Conservation (phyloP, 2,888 invertebrate genomes). For the Tetramorium bicarinatum region DNA sequence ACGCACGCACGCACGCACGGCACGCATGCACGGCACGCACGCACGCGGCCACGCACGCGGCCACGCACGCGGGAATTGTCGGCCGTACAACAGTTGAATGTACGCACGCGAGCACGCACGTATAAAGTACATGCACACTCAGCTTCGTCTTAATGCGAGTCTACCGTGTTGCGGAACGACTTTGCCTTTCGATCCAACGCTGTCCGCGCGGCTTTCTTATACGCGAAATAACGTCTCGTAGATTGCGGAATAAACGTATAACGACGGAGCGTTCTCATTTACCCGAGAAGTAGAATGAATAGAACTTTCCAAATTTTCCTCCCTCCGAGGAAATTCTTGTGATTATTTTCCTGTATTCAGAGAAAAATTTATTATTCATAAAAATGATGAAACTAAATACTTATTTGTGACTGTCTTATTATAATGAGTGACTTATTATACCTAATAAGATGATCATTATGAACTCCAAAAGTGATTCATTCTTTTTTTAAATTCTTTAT, state of each 20-base stretch:
- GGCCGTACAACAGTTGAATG: constrained; percentile 1
- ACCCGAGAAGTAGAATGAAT: not conserved
- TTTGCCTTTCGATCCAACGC: constrained; percentile 28
- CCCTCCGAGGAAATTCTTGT: not conserved
- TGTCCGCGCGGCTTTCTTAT: constrained; percentile 5
- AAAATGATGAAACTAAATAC: not conserved
- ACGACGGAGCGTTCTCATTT: not conserved
- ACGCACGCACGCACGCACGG: constrained; percentile 65
- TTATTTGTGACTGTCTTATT: too few species aligned
- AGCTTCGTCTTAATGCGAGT: constrained; percentile 33
- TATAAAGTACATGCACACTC: constrained; percentile 23
- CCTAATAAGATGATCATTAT: too few species aligned
- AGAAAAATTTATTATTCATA: not conserved
- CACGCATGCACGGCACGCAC: constrained; percentile 33
- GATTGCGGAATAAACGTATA: constrained; percentile 8
- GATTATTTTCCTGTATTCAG: not conserved
- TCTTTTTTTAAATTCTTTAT: too few species aligned
- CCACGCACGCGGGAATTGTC: constrained; percentile 64
- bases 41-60: constrained; percentile 65
- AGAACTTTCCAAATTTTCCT: not conserved
- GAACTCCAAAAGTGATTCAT: too few species aligned
- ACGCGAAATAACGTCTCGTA: constrained; percentile 14
- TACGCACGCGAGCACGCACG: constrained; percentile 35
- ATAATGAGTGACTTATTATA: too few species aligned
- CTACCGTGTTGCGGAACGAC: constrained; percentile 16